A percentile compares a stretch with the other conserved stretches of the same genome.
Evolutionary conservation across 2,888 invertebrate genomes (phyloP).

Genomic region (Temnothorax rugatulus): DNA sequence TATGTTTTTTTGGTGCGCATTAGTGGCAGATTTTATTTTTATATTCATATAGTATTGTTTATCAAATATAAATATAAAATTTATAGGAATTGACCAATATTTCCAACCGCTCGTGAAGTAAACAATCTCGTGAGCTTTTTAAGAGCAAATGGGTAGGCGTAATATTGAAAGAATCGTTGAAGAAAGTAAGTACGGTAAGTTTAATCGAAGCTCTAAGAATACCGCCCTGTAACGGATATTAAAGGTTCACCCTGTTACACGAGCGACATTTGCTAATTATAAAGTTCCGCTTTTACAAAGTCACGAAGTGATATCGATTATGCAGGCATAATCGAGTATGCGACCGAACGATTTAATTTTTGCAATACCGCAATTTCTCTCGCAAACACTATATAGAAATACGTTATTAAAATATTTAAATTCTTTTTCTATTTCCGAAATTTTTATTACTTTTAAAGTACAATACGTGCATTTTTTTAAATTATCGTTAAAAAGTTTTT

Average conservation of each 20-base stretch:
- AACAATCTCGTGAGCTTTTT: slow-evolving; percentile 26
- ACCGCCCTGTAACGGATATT: slow-evolving; percentile 26
- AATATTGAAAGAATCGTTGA: slow-evolving; percentile 32
- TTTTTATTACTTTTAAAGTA: slow-evolving; percentile 10
- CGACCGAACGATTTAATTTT: slow-evolving; percentile 40
- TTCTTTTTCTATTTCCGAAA: not conserved
- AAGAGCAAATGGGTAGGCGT: not conserved
- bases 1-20: not conserved
- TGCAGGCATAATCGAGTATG: slow-evolving; percentile 44
- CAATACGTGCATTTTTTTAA: not conserved
- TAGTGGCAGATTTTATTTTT: not conserved
- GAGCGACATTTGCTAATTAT: slow-evolving; percentile 67
- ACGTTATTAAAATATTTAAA: slow-evolving; percentile 16
- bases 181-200: slow-evolving; percentile 1
- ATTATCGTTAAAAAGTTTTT: not conserved
- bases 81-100: not conserved
- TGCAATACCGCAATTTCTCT: not conserved
- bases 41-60: not conserved
- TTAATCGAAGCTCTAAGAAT: slow-evolving; percentile 43
- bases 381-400: not conserved
- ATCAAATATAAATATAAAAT: not conserved
- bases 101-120: not conserved
- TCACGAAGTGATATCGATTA: slow-evolving; percentile 44
- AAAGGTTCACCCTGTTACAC: slow-evolving; percentile 47
- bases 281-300: slow-evolving; percentile 62